These are phyloP conservation scores for Caenorhabditis imperialis DNA, from an alignment of 2,888 invertebrate species.

Conservation along the genomic window DNA sequence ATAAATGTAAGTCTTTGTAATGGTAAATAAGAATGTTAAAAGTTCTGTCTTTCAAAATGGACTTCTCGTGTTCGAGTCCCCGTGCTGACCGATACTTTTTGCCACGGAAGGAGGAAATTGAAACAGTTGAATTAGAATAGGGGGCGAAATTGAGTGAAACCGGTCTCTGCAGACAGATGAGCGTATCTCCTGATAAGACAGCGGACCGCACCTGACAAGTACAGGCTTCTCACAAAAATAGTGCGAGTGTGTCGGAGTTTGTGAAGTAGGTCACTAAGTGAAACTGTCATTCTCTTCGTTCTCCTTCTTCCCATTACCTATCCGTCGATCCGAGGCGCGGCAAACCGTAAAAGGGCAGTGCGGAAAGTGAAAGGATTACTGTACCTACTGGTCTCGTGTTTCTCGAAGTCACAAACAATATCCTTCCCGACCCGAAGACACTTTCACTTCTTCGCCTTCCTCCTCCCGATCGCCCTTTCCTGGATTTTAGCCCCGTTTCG, in stretches of 20 bases:
- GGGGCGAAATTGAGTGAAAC: background rate
- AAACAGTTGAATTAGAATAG: background rate
- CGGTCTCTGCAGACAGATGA: background rate
- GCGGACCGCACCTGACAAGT: constrained; percentile 13
- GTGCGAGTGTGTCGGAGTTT: constrained; percentile 29
- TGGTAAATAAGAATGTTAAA: no score
- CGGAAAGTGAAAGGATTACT: constrained; percentile 55
- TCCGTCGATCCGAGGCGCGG: constrained; percentile 40
- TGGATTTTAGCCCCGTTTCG: constrained; percentile 39
- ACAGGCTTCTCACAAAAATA: constrained; percentile 15
- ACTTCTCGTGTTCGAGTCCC: no score
- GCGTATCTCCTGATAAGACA: no score
- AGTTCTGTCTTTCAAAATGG: no score
- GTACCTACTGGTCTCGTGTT: constrained; percentile 55
- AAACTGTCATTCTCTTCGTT: constrained; percentile 42
- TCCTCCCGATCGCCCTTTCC: constrained; percentile 39
- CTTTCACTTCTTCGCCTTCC: constrained; percentile 35
- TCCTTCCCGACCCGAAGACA: constrained; percentile 25
- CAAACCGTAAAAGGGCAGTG: constrained; percentile 50
- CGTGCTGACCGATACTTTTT: no score
- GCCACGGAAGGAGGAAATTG: no score
- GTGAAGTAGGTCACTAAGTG: constrained; percentile 59
- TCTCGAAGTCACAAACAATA: constrained; percentile 51
- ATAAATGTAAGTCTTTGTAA: no score
- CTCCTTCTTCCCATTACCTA: constrained; percentile 46